phyloP scores from a whole-genome alignment of 2,888 invertebrate genomes.

The Litoditis marina region DNA sequence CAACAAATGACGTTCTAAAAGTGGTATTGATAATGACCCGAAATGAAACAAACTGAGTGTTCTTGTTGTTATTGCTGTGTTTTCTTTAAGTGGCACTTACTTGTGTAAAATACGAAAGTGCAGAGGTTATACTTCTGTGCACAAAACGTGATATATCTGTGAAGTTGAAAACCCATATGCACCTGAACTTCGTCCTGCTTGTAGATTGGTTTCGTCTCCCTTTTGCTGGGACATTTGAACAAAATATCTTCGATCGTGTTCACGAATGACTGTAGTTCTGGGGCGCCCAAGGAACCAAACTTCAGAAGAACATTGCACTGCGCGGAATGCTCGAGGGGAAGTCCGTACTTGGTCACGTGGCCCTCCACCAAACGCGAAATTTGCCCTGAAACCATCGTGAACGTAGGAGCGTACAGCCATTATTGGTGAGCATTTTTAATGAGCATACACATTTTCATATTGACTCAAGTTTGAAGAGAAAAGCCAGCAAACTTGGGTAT shows the following conservation, averaged over 20 bases:
- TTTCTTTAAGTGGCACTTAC: too few species aligned
- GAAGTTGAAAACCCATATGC: conserved; percentile 65
- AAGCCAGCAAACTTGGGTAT: too few species aligned
- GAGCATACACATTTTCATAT: too few species aligned
- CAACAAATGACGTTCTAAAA: too few species aligned
- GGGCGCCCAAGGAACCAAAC: conserved; percentile 82
- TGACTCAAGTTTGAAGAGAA: too few species aligned
- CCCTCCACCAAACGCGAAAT: conserved; percentile 51
- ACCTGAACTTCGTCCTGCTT: conserved; percentile 95
- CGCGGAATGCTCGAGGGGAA: conserved; percentile 92
- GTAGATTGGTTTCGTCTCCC: conserved; percentile 71
- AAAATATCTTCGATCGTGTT: conserved; percentile 86
- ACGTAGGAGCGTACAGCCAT: too few species aligned
- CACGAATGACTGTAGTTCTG: conserved; percentile 87
- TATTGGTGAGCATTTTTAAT: too few species aligned
- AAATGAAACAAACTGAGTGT: neutral
- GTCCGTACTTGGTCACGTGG: conserved; percentile 85
- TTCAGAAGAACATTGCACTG: conserved; percentile 93
- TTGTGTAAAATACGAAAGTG: too few species aligned
- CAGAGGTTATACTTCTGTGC: too few species aligned
- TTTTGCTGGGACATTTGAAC: conserved; percentile 74
- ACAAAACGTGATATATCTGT: neutral
- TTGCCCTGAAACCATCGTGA: conserved; percentile 27
- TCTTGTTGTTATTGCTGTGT: neutral
- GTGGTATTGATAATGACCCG: too few species aligned